These are phyloP conservation scores for Coranthus polyacanthus DNA, from an alignment of 2,797 vertebrate species.

Conservation along the genomic window DNA sequence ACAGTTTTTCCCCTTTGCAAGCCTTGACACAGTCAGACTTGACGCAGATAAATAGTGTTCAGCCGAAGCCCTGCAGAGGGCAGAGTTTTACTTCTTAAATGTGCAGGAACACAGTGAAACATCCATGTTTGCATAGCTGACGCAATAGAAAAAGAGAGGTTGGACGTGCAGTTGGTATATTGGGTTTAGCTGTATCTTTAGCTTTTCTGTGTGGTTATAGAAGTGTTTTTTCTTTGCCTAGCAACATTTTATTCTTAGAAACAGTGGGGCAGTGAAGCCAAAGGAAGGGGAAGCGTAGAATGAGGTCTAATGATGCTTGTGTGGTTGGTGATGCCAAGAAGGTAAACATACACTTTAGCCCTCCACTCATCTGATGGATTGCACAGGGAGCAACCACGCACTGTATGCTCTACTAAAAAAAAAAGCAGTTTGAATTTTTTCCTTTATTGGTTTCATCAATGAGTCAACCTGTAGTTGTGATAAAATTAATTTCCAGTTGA, in stretches of 20 bases:
- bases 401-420: conserved; percentile 15
- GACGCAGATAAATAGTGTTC: conserved; percentile 57
- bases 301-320: conserved; percentile 2
- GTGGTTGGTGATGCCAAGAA: conserved; percentile 29
- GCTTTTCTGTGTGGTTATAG: background rate
- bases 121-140: conserved; percentile 68
- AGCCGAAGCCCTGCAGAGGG: conserved; percentile 84
- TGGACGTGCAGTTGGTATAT: conserved; percentile 25
- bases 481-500: conserved; percentile 74
- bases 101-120: conserved; percentile 34
- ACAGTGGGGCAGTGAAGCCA: background rate
- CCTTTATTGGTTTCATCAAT: conserved; percentile 41
- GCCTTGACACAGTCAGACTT: conserved; percentile 14
- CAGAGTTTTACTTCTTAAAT: conserved; percentile 85
- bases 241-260: background rate
- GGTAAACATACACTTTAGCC: conserved; percentile 15
- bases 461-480: conserved; percentile 56
- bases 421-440: conserved; percentile 21
- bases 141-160: conserved; percentile 15
- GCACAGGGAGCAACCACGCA: conserved; percentile 7
- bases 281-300: background rate
- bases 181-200: conserved; percentile 11
- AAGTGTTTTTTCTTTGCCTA: background rate
- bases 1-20: conserved; percentile 38
- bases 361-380: conserved; percentile 18